Evolutionary conservation across 2,113 vertebrate genomes (phyloP).

Genomic region (Nipponia nippon): DNA sequence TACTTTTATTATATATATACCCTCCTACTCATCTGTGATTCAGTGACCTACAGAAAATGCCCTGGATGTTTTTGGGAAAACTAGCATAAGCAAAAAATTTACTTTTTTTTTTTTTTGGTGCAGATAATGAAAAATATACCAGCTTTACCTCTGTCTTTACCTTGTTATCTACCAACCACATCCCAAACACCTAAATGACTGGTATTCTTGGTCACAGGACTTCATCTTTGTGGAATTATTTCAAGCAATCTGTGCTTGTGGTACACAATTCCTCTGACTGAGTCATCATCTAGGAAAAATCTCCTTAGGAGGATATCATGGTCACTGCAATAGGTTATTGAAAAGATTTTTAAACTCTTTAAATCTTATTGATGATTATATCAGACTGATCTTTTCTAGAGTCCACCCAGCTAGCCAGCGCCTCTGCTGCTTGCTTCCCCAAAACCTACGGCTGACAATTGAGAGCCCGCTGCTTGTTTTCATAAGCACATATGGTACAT

Average conservation of each 20-base stretch:
- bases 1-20: background rate
- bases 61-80: background rate
- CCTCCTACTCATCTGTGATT: background rate
- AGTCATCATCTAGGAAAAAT: background rate
- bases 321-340: background rate
- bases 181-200: background rate
- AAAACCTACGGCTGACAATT: background rate
- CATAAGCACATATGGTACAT: background rate
- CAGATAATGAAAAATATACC: background rate
- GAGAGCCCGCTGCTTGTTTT: background rate
- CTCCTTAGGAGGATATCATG: background rate
- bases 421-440: background rate
- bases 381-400: background rate
- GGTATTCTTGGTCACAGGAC: background rate
- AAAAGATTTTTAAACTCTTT: background rate
- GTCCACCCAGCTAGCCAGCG: background rate
- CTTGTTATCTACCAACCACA: background rate
- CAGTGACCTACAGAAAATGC: background rate
- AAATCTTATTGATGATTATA: background rate
- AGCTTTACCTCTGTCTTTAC: background rate
- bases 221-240: background rate
- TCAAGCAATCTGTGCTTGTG: background rate
- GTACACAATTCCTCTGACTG: background rate
- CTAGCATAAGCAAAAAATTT: background rate
- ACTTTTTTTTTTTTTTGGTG: background rate